These are phyloP conservation scores for Prunella strophiata DNA, from an alignment of 2,797 vertebrate species.

Conservation along the genomic window DNA sequence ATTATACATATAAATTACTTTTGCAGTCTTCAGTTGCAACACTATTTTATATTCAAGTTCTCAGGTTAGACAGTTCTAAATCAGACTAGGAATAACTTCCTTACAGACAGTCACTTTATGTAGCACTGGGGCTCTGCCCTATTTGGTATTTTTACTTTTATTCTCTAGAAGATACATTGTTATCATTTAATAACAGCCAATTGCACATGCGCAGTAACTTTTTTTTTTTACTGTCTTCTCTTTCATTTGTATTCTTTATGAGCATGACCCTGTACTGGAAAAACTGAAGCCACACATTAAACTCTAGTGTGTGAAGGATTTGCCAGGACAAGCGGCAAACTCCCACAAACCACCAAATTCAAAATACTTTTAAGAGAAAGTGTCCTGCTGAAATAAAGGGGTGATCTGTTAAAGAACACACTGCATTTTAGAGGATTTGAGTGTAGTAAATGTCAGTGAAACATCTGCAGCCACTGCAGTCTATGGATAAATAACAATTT, in stretches of 20 bases:
- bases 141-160: conserved; percentile 45
- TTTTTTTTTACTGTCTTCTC: neutral
- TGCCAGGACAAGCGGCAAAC: neutral
- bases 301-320: conserved; percentile 9
- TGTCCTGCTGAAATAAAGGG: neutral
- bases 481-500: neutral
- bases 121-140: neutral
- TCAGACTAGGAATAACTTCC: neutral
- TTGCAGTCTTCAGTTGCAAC: neutral
- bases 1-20: neutral
- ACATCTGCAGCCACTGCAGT: neutral
- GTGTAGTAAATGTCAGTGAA: neutral
- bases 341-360: conserved; percentile 14
- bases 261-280: conserved; percentile 26
- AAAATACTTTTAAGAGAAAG: neutral
- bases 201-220: conserved; percentile 49
- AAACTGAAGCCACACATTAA: conserved; percentile 30
- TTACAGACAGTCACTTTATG: neutral
- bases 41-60: neutral
- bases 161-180: conserved; percentile 32
- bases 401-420: neutral
- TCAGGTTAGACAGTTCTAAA: neutral
- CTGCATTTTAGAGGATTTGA: neutral
- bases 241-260: conserved; percentile 43
- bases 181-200: conserved; percentile 24